phyloP scores from a whole-genome alignment of 2,113 vertebrate genomes.

The Telmatochromis brachygnathus region DNA sequence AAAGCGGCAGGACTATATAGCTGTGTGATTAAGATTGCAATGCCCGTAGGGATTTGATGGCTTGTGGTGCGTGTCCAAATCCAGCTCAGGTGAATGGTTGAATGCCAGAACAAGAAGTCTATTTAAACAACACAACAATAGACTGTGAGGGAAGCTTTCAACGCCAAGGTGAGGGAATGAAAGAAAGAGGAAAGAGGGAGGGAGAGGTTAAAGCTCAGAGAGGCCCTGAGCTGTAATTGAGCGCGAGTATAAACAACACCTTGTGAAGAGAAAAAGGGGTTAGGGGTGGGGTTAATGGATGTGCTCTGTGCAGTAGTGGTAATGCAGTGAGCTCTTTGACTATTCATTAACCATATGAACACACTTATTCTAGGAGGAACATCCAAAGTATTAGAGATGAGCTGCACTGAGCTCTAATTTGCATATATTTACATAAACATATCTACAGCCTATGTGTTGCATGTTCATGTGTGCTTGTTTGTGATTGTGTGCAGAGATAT shows the following conservation, averaged over 20 bases:
- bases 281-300: slow-evolving; percentile 21
- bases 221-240: slow-evolving; percentile 11
- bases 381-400: neutral
- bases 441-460: neutral
- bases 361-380: neutral
- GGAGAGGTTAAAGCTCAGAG: slow-evolving; percentile 1
- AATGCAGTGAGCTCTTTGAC: slow-evolving; percentile 2
- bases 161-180: neutral
- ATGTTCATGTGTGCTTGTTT: neutral
- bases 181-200: neutral
- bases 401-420: neutral
- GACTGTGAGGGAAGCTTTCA: slow-evolving; percentile 1
- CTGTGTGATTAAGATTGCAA: slow-evolving; percentile 7
- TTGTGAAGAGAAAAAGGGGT: neutral
- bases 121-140: slow-evolving; percentile 18
- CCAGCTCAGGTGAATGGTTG: slow-evolving; percentile 15
- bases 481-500: neutral
- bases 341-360: slow-evolving; percentile 9
- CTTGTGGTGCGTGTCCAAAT: neutral
- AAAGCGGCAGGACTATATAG: neutral
- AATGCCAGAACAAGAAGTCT: slow-evolving; percentile 5
- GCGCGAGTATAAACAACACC: slow-evolving; percentile 10
- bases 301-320: neutral
- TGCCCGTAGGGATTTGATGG: neutral
- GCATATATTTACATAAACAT: neutral